Evolutionary conservation across 2,113 vertebrate species (phyloP).

Genomic region (Haliaeetus leucogaster): DNA sequence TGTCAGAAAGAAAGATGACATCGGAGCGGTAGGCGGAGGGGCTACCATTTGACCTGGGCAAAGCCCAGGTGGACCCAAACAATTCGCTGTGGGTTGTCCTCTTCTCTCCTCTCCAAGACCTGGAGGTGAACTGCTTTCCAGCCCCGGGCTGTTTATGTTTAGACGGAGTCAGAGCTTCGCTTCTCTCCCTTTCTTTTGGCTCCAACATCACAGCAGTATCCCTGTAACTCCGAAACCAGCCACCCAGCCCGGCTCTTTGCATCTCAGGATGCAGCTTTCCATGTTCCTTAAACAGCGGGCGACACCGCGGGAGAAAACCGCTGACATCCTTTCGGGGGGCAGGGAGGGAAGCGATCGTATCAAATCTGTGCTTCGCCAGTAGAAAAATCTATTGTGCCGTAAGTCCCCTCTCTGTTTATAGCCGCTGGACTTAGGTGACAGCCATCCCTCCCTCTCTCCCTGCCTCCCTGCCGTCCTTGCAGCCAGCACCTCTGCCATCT

Average conservation of each 20-base stretch:
- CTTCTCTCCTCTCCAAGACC: conserved; percentile 78
- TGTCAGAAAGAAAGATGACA: conserved; percentile 44
- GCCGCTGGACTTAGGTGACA: neutral
- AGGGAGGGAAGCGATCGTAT: neutral
- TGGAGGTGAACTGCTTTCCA: conserved; percentile 83
- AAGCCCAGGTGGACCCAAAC: conserved; percentile 71
- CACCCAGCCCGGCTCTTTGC: neutral
- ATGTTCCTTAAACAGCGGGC: neutral
- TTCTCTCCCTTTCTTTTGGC: conserved; percentile 69
- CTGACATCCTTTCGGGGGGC: conserved; percentile 18
- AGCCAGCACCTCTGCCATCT: neutral
- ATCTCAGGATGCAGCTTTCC: conserved; percentile 49
- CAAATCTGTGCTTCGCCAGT: neutral
- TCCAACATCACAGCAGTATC: conserved; percentile 56
- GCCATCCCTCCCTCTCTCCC: neutral
- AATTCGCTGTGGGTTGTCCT: conserved; percentile 63
- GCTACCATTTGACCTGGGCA: conserved; percentile 3
- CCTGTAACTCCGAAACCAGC: neutral
- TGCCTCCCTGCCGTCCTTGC: neutral
- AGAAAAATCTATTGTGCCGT: neutral
- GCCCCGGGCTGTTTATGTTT: conserved; percentile 77
- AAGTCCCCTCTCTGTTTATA: neutral
- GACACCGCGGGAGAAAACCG: neutral
- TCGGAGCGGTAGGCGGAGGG: neutral
- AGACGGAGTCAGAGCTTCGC: conserved; percentile 70